Base-by-base conservation (phyloP, 1,140 invertebrate genomes). In the Lerema accius region DNA sequence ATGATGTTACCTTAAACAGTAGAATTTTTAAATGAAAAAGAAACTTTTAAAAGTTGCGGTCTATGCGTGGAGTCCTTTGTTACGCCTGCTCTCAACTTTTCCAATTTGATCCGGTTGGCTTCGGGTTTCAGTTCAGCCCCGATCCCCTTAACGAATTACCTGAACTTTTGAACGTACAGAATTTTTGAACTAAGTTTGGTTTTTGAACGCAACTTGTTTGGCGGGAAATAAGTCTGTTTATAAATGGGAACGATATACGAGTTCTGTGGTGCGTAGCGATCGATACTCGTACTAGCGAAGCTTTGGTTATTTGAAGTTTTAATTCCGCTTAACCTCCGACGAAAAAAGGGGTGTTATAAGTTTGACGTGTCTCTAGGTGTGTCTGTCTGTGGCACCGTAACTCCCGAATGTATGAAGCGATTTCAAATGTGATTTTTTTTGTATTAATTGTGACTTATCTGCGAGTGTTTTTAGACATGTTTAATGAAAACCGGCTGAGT, bases 21-120 rank as follows among this genome's bases (percentile, higher is more conserved):
- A 26, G 17, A 3, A 5, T 48, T 48, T 50, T n/a, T n/a, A n/a
- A n/a, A n/a, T n/a, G n/a, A 23, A 32, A 32, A 32, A 32, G 7
- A 9, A 4, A 7, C 7, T 32, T 32, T 4, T 9, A 4, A 9
- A 32, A 32, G 28, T 32, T 32, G 28, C 7, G 28, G 40, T 49
- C 4, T 49, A n/a, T 28, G 46, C n/a, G 23, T 32, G 23, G 42
- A 46, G 7, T 28, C 40, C 55, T 58, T 46, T 58, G 55, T 46
- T 58, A 17, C 42, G 26, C 42, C 42, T 58, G 28, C 23, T 16
- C 28, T 46, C 55, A 58, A 58, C 55, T 58, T 58, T 58, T 58
- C 55, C 55, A 58, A 58, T 58, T 59, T 59, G 55, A 59, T 59
- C 43, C 46, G 55, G 55, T 59, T 59, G 55, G 55, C 43, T 59